A percentile compares a stretch with the other conserved stretches of the same genome.
Evolutionary conservation across 2,797 vertebrate genomes (phyloP).

Genomic region (Enteromius paludinosus): DNA sequence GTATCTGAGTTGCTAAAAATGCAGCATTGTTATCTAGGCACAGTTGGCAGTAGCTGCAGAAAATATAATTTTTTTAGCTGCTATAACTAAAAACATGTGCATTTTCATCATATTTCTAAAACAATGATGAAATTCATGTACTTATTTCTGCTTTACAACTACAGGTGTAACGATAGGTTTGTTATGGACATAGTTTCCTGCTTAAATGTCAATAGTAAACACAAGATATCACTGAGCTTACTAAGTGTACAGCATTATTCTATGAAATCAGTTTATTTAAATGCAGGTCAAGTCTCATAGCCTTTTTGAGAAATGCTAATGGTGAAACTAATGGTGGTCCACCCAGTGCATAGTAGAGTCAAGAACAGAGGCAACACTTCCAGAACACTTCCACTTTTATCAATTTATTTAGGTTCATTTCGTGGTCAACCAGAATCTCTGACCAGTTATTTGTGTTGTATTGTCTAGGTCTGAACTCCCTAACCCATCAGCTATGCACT

Average conservation of each 20-base stretch:
- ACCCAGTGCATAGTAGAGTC: not conserved
- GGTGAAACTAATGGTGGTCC: no score
- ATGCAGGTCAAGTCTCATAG: not conserved
- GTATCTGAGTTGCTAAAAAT: not conserved
- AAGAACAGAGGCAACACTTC: not conserved
- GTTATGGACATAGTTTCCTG: no score
- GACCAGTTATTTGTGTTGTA: not conserved
- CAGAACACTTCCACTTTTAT: no score
- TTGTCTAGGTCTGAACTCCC: not conserved
- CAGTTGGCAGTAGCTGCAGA: not conserved
- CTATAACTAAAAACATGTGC: not conserved
- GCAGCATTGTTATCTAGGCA: not conserved
- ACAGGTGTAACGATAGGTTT: not conserved
- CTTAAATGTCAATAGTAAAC: not conserved
- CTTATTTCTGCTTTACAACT: not conserved
- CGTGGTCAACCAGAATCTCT: not conserved
- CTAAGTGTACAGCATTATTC: not conserved
- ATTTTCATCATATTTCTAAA: not conserved
- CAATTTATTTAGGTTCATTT: not conserved
- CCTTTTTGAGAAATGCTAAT: not conserved
- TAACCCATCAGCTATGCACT: not conserved
- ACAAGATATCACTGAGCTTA: not conserved
- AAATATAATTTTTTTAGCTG: not conserved
- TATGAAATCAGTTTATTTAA: not conserved
- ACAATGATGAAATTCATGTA: not conserved